phyloP scores from a whole-genome alignment of 2,113 vertebrate species.

The Lipophrys pholis region DNA sequence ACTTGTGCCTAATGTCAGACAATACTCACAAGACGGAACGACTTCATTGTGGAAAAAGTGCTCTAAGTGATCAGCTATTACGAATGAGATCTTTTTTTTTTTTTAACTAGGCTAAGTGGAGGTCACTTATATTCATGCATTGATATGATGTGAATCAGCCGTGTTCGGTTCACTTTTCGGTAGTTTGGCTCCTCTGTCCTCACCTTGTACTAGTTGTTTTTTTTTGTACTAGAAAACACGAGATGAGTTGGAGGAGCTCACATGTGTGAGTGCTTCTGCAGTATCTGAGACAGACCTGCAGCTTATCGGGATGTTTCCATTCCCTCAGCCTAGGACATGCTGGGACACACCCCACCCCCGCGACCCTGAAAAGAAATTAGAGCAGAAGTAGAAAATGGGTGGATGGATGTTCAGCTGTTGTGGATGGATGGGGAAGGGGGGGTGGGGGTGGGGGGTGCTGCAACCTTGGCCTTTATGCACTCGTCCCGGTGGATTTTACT shows the following conservation, averaged over 20 bases:
- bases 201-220: too few species aligned
- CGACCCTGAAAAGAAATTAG: constrained; percentile 54
- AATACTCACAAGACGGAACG: too few species aligned
- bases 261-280: neutral
- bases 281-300: neutral
- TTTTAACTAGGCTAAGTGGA: too few species aligned
- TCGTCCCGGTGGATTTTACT: constrained; percentile 46
- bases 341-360: constrained; percentile 15
- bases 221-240: too few species aligned
- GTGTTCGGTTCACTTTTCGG: too few species aligned
- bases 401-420: constrained; percentile 33
- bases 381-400: constrained; percentile 41
- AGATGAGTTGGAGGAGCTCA: neutral
- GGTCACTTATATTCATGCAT: too few species aligned
- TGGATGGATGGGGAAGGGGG: constrained; percentile 29
- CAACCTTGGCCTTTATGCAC: constrained; percentile 57
- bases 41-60: too few species aligned
- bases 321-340: constrained; percentile 20
- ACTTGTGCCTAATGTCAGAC: too few species aligned
- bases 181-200: too few species aligned
- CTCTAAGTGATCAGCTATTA: too few species aligned
- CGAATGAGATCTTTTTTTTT: too few species aligned
- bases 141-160: too few species aligned
- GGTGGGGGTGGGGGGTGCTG: constrained; percentile 19
- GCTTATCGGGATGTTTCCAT: neutral